phyloP scores from a whole-genome alignment of 2,113 vertebrate species.

The Meleagris gallopavo region DNA sequence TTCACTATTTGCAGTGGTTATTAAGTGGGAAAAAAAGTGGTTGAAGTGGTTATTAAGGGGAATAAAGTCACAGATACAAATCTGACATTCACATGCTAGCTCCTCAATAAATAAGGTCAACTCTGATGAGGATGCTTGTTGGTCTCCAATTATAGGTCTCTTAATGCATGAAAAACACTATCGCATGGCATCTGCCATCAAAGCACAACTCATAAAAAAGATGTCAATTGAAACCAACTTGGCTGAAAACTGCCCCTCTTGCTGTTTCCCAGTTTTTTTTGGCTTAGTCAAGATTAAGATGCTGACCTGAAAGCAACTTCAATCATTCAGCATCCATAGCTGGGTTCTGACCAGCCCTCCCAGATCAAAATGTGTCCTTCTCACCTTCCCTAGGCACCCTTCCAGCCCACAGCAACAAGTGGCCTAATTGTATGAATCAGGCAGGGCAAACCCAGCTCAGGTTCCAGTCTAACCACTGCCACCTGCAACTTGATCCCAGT shows the following conservation, averaged over 20 bases:
- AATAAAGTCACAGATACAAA: conserved; percentile 73
- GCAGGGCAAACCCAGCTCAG: neutral
- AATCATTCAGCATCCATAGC: neutral
- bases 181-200: conserved; percentile 69
- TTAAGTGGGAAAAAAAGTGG: conserved; percentile 57
- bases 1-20: conserved; percentile 74
- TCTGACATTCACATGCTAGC: conserved; percentile 79
- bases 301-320: neutral
- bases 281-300: neutral
- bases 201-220: conserved; percentile 59
- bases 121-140: conserved; percentile 76
- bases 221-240: conserved; percentile 8
- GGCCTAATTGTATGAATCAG: conserved; percentile 1
- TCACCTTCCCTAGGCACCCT: neutral
- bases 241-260: conserved; percentile 4
- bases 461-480: neutral
- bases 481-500: conserved; percentile 54
- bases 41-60: conserved; percentile 61
- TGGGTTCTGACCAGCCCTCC: neutral
- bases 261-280: conserved; percentile 8
- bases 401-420: neutral
- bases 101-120: conserved; percentile 80
- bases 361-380: neutral
- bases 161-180: conserved; percentile 78
- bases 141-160: conserved; percentile 78